Evolutionary conservation across 2,888 invertebrate genomes (phyloP).

Genomic region (Koerneria pararmatus): DNA sequence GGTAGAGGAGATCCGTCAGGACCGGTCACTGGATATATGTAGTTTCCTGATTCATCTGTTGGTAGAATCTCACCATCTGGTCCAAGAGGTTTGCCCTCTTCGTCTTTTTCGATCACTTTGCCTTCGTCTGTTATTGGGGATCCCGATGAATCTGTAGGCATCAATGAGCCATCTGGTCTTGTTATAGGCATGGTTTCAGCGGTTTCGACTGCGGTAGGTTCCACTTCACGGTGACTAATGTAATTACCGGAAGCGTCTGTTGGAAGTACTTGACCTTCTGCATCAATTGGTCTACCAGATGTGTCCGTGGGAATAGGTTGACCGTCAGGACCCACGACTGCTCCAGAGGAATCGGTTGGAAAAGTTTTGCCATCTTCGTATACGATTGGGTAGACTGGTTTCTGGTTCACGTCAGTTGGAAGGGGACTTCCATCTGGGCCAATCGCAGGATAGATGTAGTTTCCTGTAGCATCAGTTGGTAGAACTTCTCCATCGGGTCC

Average conservation of each 20-base stretch:
- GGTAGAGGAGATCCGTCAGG: slow-evolving; percentile 33
- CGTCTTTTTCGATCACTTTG: slow-evolving; percentile 30
- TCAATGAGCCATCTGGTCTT: slow-evolving; percentile 20
- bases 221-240: slow-evolving; percentile 19
- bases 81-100: slow-evolving; percentile 31
- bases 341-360: slow-evolving; percentile 25
- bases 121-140: slow-evolving; percentile 27
- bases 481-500: slow-evolving; percentile 27
- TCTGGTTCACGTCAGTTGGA: slow-evolving; percentile 21
- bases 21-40: slow-evolving; percentile 29
- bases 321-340: no score
- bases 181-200: no score
- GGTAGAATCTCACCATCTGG: slow-evolving; percentile 28
- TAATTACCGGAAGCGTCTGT: slow-evolving; percentile 31
- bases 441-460: slow-evolving; percentile 26
- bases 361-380: slow-evolving; percentile 14
- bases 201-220: slow-evolving; percentile 25
- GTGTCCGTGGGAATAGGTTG: no score
- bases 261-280: slow-evolving; percentile 33
- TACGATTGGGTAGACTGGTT: slow-evolving; percentile 23
- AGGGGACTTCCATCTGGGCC: slow-evolving; percentile 26
- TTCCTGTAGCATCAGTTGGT: slow-evolving; percentile 36
- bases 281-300: no score
- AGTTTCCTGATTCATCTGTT: slow-evolving; percentile 27
- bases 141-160: slow-evolving; percentile 30